A percentile compares a stretch with the other conserved stretches of the same genome.
Evolutionary conservation across 2,888 invertebrate species (phyloP).

Genomic region (Capitulum mitella): DNA sequence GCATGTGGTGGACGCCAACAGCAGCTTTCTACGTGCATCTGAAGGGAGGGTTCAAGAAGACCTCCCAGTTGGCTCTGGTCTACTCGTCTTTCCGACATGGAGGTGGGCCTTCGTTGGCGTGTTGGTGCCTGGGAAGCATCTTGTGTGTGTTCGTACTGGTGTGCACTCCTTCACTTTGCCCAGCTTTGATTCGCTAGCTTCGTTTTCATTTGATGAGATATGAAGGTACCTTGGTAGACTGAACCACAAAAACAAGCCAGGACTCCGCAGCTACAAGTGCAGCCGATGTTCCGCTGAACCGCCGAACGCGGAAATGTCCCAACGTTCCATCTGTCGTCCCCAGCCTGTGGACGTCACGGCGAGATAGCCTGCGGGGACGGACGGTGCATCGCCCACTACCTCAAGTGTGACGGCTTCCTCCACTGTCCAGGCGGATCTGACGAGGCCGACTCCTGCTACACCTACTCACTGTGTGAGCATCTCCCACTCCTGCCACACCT

Average conservation of each 20-base stretch:
- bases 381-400: constrained; percentile 58
- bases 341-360: constrained; percentile 59
- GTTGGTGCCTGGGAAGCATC: too few relatives aligned
- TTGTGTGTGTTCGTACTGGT: too few relatives aligned
- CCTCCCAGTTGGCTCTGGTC: constrained; percentile 58
- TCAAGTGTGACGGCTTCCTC: constrained; percentile 67
- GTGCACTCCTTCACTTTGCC: too few relatives aligned
- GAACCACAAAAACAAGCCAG: too few relatives aligned
- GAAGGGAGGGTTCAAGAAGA: constrained; percentile 55
- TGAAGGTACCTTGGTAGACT: too few relatives aligned
- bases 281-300: too few relatives aligned
- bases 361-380: constrained; percentile 65
- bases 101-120: too few relatives aligned
- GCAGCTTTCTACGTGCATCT: constrained; percentile 63
- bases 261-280: too few relatives aligned
- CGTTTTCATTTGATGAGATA: too few relatives aligned
- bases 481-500: constrained; percentile 51
- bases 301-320: too few relatives aligned
- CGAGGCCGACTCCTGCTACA: constrained; percentile 55
- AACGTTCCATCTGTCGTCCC: too few relatives aligned
- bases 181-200: too few relatives aligned
- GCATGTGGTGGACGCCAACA: constrained; percentile 55
- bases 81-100: constrained; percentile 54
- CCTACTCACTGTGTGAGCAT: background rate
- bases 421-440: constrained; percentile 68